A percentile compares a stretch with the other conserved stretches of the same genome.
Evolutionary conservation across 1,140 invertebrate species (phyloP).

Genomic region (Leptinotarsa undecemlineata): DNA sequence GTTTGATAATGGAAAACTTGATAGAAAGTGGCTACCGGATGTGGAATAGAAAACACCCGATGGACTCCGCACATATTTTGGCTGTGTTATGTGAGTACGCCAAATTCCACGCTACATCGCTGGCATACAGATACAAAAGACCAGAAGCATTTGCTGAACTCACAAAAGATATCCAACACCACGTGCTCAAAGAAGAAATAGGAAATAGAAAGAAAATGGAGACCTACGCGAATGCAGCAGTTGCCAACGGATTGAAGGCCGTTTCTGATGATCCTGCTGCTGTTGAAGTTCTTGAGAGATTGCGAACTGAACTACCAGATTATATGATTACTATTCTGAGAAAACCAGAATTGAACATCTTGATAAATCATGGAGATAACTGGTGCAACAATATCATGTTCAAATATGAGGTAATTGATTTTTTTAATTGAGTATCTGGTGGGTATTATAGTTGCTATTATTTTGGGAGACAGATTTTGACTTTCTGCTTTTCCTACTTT

Average conservation of each 20-base stretch:
- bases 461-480: too few relatives aligned
- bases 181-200: slow-evolving; percentile 38
- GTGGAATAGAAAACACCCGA: slow-evolving; percentile 55
- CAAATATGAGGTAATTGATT: slow-evolving; percentile 54
- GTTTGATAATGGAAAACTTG: slow-evolving; percentile 32
- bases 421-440: too few relatives aligned
- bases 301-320: not conserved
- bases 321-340: slow-evolving; percentile 18
- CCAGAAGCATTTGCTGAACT: slow-evolving; percentile 47
- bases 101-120: slow-evolving; percentile 60
- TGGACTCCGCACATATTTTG: slow-evolving; percentile 56
- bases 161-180: slow-evolving; percentile 34
- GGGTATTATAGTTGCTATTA: too few relatives aligned
- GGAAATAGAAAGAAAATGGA: slow-evolving; percentile 3
- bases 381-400: slow-evolving; percentile 63
- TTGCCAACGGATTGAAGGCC: slow-evolving; percentile 28
- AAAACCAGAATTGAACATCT: slow-evolving; percentile 37
- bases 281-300: slow-evolving; percentile 16
- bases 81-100: slow-evolving; percentile 59
- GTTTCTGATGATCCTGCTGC: slow-evolving; percentile 27
- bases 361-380: slow-evolving; percentile 60
- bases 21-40: slow-evolving; percentile 53
- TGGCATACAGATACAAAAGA: slow-evolving; percentile 56
- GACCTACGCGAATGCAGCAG: slow-evolving; percentile 44
- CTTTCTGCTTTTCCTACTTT: too few relatives aligned